Conservation (phyloP, 2,797 vertebrate genomes). For the Pipistrellus nathusii region DNA sequence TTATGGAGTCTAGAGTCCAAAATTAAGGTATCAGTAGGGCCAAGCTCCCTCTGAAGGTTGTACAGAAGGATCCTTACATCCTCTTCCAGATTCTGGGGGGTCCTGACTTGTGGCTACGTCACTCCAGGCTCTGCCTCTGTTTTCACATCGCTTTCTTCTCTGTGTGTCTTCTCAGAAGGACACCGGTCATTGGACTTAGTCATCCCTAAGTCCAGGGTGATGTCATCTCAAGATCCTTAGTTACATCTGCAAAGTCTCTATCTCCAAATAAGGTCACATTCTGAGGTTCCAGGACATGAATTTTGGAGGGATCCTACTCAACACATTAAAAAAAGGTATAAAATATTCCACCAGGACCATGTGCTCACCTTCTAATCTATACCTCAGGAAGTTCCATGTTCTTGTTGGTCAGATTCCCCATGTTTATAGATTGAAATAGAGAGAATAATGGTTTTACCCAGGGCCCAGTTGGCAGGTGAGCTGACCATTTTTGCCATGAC, state of each 20-base stretch:
- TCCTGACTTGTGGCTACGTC: background rate
- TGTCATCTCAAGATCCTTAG: background rate
- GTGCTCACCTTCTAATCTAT: background rate
- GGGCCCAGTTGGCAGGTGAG: background rate
- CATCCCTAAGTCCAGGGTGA: background rate
- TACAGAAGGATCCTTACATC: fast-evolving
- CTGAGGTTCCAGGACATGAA: background rate
- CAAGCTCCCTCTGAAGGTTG: background rate
- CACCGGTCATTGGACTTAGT: background rate
- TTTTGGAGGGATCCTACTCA: background rate
- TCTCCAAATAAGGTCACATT: slow-evolving; percentile 12
- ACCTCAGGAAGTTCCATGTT: background rate
- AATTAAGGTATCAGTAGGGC: background rate
- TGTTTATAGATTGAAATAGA: too few species aligned
- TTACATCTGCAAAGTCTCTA: background rate
- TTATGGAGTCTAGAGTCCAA: background rate
- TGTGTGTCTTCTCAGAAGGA: background rate
- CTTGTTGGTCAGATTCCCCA: background rate
- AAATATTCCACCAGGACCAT: background rate
- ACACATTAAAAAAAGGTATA: background rate
- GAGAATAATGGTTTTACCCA: background rate
- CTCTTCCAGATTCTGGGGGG: background rate
- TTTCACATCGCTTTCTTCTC: background rate
- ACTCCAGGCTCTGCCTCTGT: background rate
- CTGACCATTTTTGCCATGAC: background rate